Conservation (phyloP, 2,888 invertebrate species). For the Heliconius ismenius region DNA sequence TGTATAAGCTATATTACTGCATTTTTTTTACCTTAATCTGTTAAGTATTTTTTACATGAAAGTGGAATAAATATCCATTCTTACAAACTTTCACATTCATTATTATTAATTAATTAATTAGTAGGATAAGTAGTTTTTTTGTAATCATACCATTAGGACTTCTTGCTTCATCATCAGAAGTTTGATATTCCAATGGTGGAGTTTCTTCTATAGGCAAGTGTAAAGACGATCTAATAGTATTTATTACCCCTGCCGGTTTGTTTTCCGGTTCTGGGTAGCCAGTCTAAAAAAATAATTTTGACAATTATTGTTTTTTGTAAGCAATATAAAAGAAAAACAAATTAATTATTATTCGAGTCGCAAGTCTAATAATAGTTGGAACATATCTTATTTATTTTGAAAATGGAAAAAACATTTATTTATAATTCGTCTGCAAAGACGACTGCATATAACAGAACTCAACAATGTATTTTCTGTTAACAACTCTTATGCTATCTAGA, state of each 20-base stretch:
- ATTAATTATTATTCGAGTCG: neutral
- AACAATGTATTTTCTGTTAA: neutral
- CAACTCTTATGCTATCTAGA: too few species aligned
- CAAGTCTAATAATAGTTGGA: neutral
- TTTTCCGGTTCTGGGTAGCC: slow-evolving; percentile 67
- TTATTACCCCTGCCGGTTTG: slow-evolving; percentile 61
- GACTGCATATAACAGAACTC: neutral
- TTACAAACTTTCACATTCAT: too few species aligned
- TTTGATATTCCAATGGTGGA: slow-evolving; percentile 70
- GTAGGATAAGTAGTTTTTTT: too few species aligned
- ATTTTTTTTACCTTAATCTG: neutral
- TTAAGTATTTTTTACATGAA: neutral
- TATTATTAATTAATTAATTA: too few species aligned
- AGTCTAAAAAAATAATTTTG: slow-evolving; percentile 52
- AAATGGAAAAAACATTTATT: too few species aligned
- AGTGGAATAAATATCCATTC: too few species aligned
- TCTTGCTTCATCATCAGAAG: slow-evolving; percentile 63
- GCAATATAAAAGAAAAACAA: neutral
- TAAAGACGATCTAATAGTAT: slow-evolving; percentile 68
- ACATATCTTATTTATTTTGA: too few species aligned
- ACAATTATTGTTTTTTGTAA: neutral
- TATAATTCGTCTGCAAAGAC: too few species aligned
- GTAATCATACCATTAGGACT: slow-evolving; percentile 56
- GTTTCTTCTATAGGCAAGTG: slow-evolving; percentile 71
- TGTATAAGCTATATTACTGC: too few species aligned